Conservation (phyloP, 1,140 invertebrate genomes). For the Eubasilissa regina region DNA sequence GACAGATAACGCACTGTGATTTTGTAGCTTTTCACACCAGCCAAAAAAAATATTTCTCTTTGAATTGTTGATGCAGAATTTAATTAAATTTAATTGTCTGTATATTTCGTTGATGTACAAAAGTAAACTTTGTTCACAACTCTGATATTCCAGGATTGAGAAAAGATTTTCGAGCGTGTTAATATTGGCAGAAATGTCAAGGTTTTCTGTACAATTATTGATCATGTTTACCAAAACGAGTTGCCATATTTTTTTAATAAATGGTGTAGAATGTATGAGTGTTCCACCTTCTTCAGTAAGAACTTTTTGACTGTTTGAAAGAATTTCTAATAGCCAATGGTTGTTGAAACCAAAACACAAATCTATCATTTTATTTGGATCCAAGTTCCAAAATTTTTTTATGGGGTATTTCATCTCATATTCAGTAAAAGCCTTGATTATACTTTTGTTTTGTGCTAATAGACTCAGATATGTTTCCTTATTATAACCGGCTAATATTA, state of each 20-base stretch:
- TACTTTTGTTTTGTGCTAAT: slow-evolving; percentile 36
- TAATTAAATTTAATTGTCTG: slow-evolving; percentile 69
- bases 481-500: slow-evolving; percentile 42
- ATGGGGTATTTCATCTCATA: slow-evolving; percentile 43
- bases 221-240: slow-evolving; percentile 70
- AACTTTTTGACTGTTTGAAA: slow-evolving; percentile 67
- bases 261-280: slow-evolving; percentile 69
- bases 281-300: slow-evolving; percentile 68
- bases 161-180: slow-evolving; percentile 68
- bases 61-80: slow-evolving; percentile 69
- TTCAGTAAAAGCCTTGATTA: slow-evolving; percentile 38
- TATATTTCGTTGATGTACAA: slow-evolving; percentile 71
- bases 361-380: slow-evolving; percentile 69
- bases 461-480: slow-evolving; percentile 55
- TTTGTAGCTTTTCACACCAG: slow-evolving; percentile 67
- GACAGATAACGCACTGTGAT: slow-evolving; percentile 68
- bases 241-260: slow-evolving; percentile 69
- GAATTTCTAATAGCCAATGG: slow-evolving; percentile 70
- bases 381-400: slow-evolving; percentile 43
- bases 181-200: slow-evolving; percentile 66
- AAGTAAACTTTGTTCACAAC: slow-evolving; percentile 65
- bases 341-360: slow-evolving; percentile 68
- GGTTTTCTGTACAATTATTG: slow-evolving; percentile 66
- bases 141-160: slow-evolving; percentile 68
- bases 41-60: slow-evolving; percentile 69